These are phyloP conservation scores for Sebastes vulpes DNA, from an alignment of 2,797 vertebrate genomes.

Conservation along the genomic window DNA sequence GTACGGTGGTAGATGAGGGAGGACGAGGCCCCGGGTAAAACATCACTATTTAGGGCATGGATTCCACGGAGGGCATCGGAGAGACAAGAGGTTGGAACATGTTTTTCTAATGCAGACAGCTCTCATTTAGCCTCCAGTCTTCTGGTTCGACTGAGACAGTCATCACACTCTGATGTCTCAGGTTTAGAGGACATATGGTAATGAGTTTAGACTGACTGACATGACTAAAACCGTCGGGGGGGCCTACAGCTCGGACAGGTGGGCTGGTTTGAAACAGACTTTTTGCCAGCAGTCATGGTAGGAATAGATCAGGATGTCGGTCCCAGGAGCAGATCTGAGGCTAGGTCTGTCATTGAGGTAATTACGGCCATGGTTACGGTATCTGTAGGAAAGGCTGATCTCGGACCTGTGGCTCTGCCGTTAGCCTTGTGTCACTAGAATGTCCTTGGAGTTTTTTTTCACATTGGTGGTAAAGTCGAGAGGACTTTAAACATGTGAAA, in stretches of 20 bases:
- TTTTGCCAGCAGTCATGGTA: conserved; percentile 72
- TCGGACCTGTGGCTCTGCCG: conserved; percentile 69
- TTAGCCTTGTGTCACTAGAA: conserved; percentile 26
- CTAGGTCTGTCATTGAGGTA: conserved; percentile 76
- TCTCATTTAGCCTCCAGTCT: conserved; percentile 79
- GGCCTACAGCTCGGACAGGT: conserved; percentile 67
- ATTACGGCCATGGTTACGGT: conserved; percentile 74
- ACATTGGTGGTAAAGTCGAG: conserved; percentile 2
- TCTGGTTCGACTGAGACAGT: conserved; percentile 74
- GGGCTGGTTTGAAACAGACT: conserved; percentile 71
- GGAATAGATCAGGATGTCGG: conserved; percentile 68
- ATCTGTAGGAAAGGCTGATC: conserved; percentile 79
- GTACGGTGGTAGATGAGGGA: conserved; percentile 49
- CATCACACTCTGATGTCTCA: conserved; percentile 73
- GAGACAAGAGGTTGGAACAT: conserved; percentile 84
- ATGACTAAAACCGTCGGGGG: conserved; percentile 72
- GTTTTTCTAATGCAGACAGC: conserved; percentile 78
- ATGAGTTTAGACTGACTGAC: conserved; percentile 81
- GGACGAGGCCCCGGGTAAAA: conserved; percentile 84
- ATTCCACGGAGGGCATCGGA: conserved; percentile 84
- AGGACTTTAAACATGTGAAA: conserved; percentile 3
- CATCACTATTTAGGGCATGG: conserved; percentile 87
- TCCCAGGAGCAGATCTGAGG: conserved; percentile 72
- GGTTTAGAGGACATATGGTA: conserved; percentile 85
- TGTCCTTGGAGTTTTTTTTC: conserved; percentile 54